These are phyloP conservation scores for Listronotus bonariensis DNA, from an alignment of 1,140 invertebrate species.

Conservation along the genomic window DNA sequence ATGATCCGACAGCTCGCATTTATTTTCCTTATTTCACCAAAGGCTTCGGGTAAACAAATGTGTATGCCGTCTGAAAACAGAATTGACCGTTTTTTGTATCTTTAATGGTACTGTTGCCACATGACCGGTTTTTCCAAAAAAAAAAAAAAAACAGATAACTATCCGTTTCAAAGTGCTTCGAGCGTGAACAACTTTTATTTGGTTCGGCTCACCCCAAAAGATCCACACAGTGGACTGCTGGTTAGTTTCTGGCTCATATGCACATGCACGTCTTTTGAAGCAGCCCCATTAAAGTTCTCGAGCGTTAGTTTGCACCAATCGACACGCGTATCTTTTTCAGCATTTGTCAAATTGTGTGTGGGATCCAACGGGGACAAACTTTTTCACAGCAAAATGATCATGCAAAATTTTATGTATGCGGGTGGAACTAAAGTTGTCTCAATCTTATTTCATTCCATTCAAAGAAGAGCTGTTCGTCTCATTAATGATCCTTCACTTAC, in stretches of 20 bases:
- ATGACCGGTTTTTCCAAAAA: too few relatives aligned
- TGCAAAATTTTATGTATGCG: constrained; percentile 1
- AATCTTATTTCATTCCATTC: too few relatives aligned
- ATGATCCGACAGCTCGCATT: too few relatives aligned
- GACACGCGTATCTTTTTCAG: neutral
- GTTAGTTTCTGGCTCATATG: constrained; percentile 46
- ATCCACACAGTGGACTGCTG: constrained; percentile 43
- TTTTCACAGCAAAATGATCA: constrained; percentile 6
- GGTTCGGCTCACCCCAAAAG: constrained; percentile 51
- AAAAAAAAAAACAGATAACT: constrained; percentile 27
- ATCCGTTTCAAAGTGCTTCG: too few relatives aligned
- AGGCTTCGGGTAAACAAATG: too few relatives aligned
- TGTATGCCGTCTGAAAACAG: constrained; percentile 45
- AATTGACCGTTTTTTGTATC: constrained; percentile 43
- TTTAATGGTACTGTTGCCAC: too few relatives aligned
- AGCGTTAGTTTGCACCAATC: too few relatives aligned
- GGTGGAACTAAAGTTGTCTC: neutral
- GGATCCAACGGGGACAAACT: neutral
- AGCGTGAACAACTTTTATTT: too few relatives aligned
- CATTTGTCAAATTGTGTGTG: constrained; percentile 1
- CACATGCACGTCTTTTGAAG: constrained; percentile 37
- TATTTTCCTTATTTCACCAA: constrained; percentile 37
- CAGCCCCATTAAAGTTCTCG: neutral
- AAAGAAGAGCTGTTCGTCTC: too few relatives aligned
- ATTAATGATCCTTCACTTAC: too few relatives aligned